Evolutionary conservation across 2,888 invertebrate species (phyloP), one percentile per base, ranked within the genome.

Genomic region (Agrochola circellaris): DNA sequence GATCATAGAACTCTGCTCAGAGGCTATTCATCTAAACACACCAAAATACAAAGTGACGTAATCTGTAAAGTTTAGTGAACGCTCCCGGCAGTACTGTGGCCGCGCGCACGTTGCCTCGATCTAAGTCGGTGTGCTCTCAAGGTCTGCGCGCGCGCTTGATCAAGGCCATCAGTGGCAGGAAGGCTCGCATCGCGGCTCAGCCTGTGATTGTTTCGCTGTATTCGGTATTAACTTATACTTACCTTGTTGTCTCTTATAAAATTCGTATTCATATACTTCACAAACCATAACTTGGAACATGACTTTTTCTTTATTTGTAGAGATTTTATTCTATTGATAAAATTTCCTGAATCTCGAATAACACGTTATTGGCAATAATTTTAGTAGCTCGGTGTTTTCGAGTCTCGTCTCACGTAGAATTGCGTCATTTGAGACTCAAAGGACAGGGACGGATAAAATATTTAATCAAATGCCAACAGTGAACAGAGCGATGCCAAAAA

Each of bases 31-130:
- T 94, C 93, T 92, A 90, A 90, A 89, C 87, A 90, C 89, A 92
- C 92, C 90, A 92, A 95, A 95, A 95, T 93, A 94, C 83, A 88
- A 88, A 91, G 91, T 96, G 95, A 96, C 95, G 95, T 94, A 96
- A 96, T 93, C 88, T 85, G 91, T 87, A 95, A 94, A 96, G 96
- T 96, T 95, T 96, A 96, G 95, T 96, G 96, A 96, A 96, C 96
- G 96, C 92, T 89, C 82, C 82, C 73, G 81, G 86, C 85, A 89
- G 91, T 91, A 88, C 91, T 91, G 92, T 92, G 93, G 90, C 90
- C 91, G 85, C 72, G 93, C 91, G 78, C 92, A 92, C 92, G 90
- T 92, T 92, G 91, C 90, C 86, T 89, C 91, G 90, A 84, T 90
- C 90, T 83, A 71, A 87, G 82, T 85, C 87, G 84, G 90, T 85